Conservation (phyloP, 2,797 vertebrate species). For the Bothrops alternatus region DNA sequence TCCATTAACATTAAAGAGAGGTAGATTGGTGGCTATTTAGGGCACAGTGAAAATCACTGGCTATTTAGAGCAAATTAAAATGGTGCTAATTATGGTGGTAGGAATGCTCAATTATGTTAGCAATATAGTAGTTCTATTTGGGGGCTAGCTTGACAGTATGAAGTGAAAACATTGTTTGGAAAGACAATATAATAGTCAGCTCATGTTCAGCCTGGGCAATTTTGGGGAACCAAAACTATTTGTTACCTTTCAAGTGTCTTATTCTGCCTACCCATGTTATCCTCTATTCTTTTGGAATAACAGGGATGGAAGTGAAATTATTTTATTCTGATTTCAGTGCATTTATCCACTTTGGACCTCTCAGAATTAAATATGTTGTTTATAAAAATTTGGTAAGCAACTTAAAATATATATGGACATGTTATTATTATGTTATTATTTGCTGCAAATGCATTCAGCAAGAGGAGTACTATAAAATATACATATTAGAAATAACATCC, state of each 20-base stretch:
- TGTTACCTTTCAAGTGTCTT: not conserved
- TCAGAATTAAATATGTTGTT: not conserved
- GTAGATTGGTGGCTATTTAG: constrained; percentile 80
- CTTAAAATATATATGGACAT: not conserved
- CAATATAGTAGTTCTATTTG: constrained; percentile 60
- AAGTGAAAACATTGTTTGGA: constrained; percentile 26
- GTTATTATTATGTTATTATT: not conserved
- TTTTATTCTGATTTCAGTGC: not conserved
- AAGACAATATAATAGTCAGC: not conserved
- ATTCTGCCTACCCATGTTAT: not conserved
- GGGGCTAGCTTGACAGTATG: constrained; percentile 56
- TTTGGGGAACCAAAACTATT: not conserved
- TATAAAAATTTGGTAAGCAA: not conserved
- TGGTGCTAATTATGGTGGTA: constrained; percentile 70
- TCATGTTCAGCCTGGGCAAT: not conserved
- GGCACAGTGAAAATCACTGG: constrained; percentile 73
- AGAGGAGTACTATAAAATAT: not conserved
- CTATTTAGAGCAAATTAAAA: constrained; percentile 79
- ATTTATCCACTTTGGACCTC: not conserved
- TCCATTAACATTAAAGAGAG: constrained; percentile 78
- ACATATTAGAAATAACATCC: no score
- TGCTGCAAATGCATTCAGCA: not conserved
- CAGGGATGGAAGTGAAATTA: not conserved
- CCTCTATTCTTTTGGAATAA: not conserved
- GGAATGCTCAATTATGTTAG: constrained; percentile 63